Conservation (phyloP, 2,113 vertebrate species). For the Synodontis membranacea region DNA sequence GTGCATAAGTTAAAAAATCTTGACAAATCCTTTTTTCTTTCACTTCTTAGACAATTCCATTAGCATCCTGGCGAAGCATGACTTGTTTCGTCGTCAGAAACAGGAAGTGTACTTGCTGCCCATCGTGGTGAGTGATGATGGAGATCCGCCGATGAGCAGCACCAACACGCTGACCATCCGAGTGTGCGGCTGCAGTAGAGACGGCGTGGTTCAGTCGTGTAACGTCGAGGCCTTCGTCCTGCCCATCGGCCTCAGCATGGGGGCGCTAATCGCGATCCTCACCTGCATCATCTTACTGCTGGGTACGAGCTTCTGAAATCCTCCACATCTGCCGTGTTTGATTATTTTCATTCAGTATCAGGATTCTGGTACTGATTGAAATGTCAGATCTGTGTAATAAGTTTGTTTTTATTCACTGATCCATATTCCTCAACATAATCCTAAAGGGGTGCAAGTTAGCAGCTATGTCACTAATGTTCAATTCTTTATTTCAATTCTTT, state of each 20-base stretch:
- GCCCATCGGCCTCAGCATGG: conserved; percentile 98
- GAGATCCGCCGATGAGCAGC: conserved; percentile 93
- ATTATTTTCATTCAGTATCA: not conserved
- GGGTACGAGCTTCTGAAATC: conserved; percentile 75
- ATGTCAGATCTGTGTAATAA: not conserved
- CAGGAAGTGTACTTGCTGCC: conserved; percentile 96
- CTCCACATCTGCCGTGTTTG: not conserved
- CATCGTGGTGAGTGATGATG: conserved; percentile 93
- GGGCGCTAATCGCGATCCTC: conserved; percentile 94
- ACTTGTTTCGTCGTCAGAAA: conserved; percentile 92
- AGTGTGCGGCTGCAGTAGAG: conserved; percentile 94
- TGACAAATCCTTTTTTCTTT: conserved; percentile 6
- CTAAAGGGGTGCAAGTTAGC: not conserved
- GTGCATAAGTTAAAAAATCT: not conserved
- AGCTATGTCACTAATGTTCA: not conserved
- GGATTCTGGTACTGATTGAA: not conserved
- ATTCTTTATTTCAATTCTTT: not conserved
- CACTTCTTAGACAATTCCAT: conserved; percentile 87
- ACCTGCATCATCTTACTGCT: conserved; percentile 94
- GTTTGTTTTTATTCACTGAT: not conserved
- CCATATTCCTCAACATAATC: not conserved
- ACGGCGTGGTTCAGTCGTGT: conserved; percentile 91
- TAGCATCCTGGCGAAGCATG: conserved; percentile 91
- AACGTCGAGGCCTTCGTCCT: conserved; percentile 94
- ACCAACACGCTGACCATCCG: conserved; percentile 96